Percentiles rank a stretch among this genome's conserved stretches.
These are phyloP conservation scores for Tinea semifulvella DNA, from an alignment of 2,888 invertebrate genomes.

Conservation along the genomic window DNA sequence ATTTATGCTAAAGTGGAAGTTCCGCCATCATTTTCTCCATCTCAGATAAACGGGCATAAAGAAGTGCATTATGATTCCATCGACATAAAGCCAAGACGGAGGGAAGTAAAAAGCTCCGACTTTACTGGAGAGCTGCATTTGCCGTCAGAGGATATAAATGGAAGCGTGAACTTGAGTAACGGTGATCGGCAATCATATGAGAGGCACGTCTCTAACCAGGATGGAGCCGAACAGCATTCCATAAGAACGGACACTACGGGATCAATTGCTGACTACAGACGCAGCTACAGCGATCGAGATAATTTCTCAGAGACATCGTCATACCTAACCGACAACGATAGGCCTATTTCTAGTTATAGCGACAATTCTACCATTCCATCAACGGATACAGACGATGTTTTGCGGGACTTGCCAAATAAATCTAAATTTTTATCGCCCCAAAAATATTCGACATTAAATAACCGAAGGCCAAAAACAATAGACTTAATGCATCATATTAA, in stretches of 20 bases:
- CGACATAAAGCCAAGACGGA: slow-evolving; percentile 53
- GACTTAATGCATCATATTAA: slow-evolving; percentile 38
- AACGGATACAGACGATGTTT: slow-evolving; percentile 57
- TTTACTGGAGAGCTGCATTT: slow-evolving; percentile 39
- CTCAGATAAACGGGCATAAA: slow-evolving; percentile 36
- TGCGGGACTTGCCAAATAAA: slow-evolving; percentile 56
- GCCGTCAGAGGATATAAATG: slow-evolving; percentile 40
- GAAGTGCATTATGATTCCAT: slow-evolving; percentile 60
- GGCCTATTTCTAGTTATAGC: slow-evolving; percentile 60
- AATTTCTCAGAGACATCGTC: slow-evolving; percentile 62
- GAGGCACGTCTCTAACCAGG: slow-evolving; percentile 44
- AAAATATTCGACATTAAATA: slow-evolving; percentile 57
- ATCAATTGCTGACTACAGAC: slow-evolving; percentile 52
- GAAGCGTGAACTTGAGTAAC: slow-evolving; percentile 43
- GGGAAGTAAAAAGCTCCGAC: slow-evolving; percentile 52
- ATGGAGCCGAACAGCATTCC: slow-evolving; percentile 56
- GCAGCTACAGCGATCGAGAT: slow-evolving; percentile 58
- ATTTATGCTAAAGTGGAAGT: slow-evolving; percentile 59
- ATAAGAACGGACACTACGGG: slow-evolving; percentile 50
- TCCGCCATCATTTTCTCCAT: slow-evolving; percentile 49
- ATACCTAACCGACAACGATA: slow-evolving; percentile 57
- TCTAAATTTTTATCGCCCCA: slow-evolving; percentile 59
- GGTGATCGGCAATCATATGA: slow-evolving; percentile 48
- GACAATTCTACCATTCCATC: slow-evolving; percentile 62
- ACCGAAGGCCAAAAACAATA: slow-evolving; percentile 56